These are phyloP conservation scores for Patella pellucida DNA, from an alignment of 2,888 invertebrate species.

Conservation along the genomic window DNA sequence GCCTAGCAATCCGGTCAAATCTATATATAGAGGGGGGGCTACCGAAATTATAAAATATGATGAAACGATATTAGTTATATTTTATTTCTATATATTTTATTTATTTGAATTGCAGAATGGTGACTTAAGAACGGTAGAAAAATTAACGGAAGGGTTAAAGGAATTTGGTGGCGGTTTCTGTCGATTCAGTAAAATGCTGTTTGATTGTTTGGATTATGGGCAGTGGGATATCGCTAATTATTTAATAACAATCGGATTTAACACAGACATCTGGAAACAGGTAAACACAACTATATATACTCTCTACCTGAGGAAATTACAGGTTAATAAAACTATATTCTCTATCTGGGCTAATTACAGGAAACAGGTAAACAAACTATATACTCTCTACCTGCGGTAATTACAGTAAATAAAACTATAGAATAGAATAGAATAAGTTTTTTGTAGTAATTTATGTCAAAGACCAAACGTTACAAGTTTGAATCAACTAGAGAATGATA, in stretches of 20 bases:
- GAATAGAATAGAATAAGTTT: too few relatives aligned
- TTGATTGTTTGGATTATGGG: slow-evolving; percentile 52
- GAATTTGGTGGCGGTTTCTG: slow-evolving; percentile 45
- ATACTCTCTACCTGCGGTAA: too few relatives aligned
- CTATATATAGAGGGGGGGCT: neutral
- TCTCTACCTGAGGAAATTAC: too few relatives aligned
- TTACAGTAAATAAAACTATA: too few relatives aligned
- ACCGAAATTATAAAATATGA: neutral
- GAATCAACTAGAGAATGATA: too few relatives aligned
- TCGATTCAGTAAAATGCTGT: slow-evolving; percentile 48
- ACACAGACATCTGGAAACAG: slow-evolving; percentile 56
- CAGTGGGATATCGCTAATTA: slow-evolving; percentile 49
- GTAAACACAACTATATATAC: slow-evolving; percentile 27
- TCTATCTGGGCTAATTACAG: too few relatives aligned
- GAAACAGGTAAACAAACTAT: too few relatives aligned
- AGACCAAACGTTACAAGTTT: too few relatives aligned
- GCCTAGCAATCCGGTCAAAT: too few relatives aligned
- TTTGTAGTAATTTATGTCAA: too few relatives aligned
- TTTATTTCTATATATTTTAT: neutral
- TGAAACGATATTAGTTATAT: neutral
- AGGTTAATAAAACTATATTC: too few relatives aligned
- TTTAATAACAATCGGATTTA: slow-evolving; percentile 53
- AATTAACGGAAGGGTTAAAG: slow-evolving; percentile 44
- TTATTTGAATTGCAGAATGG: slow-evolving; percentile 37
- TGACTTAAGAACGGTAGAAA: slow-evolving; percentile 43